Percentiles rank a stretch among this genome's conserved stretches.
These are phyloP conservation scores for Ptychoptera albimana DNA, from an alignment of 2,888 invertebrate species.

Conservation along the genomic window DNA sequence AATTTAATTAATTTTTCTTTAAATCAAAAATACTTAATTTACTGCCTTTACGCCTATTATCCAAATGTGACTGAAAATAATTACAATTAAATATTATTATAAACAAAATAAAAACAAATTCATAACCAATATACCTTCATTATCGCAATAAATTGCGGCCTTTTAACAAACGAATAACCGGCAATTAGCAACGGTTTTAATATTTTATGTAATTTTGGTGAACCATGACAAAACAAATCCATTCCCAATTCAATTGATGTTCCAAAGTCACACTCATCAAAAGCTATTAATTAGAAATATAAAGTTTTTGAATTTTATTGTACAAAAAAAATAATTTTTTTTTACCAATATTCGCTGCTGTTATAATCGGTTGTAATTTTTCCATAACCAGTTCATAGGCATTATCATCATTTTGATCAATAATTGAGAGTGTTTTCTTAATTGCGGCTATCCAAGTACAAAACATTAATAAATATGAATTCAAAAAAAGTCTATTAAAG, in stretches of 20 bases:
- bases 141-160: conserved; percentile 57
- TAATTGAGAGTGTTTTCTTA: too few species aligned
- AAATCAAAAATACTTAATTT: too few species aligned
- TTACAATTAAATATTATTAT: too few species aligned
- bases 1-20: too few species aligned
- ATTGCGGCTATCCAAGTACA: too few species aligned
- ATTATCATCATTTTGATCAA: conserved; percentile 16
- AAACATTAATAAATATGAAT: too few species aligned
- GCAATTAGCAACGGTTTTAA: conserved; percentile 48
- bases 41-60: too few species aligned
- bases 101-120: too few species aligned
- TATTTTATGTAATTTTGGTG: conserved; percentile 47
- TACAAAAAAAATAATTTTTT: too few species aligned
- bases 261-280: conserved; percentile 91
- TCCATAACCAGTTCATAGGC: conserved; percentile 42
- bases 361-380: conserved; percentile 64
- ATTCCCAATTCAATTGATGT: conserved; percentile 81
- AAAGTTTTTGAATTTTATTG: too few species aligned
- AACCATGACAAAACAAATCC: conserved; percentile 65
- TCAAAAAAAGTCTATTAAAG: too few species aligned
- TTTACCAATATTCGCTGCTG: conserved; percentile 52
- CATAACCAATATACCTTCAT: conserved; percentile 23
- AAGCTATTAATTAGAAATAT: conserved; percentile 35
- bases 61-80: too few species aligned
- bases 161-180: conserved; percentile 59